Base-by-base conservation (phyloP, 2,797 vertebrate genomes). In the Halcyon badia region DNA sequence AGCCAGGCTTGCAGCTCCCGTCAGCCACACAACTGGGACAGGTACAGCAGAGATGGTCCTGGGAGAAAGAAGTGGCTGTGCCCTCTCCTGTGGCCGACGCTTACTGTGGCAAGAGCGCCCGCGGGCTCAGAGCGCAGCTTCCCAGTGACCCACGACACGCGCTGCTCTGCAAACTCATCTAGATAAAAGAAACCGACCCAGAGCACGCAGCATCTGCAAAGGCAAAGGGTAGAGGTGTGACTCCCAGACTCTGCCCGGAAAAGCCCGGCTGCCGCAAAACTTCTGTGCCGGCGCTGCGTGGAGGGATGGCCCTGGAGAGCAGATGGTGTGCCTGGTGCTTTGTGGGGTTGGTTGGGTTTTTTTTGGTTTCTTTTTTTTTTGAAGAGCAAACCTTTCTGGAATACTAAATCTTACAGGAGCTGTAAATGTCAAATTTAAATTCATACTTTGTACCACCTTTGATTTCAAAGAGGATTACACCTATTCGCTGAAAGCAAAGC, bases 401-500 rank as follows among this genome's bases (percentile, higher is more conserved):
- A 98, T 97, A 97, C 94, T 92, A 98, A 98, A 98, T 98, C 98
- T 98, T 98, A 98, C 98, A 89, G 91, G 98, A 97, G 98, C 97
- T 97, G 97, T 98, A 98, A 98, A 98, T 98, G 98, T 98, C 98
- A 98, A 98, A 98, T 99, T 99, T 99, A 99, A 98, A 99, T 99
- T 99, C 99, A 99, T 99, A 99, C 98, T 98, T 98, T 98, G 98
- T 98, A 98, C 98, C 98, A 99, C 99, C 99, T 99, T 99, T 99
- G 99, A 99, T 99, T 99, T 99, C 99, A 98, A 99, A 99, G 99
- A 98, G 99, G 99, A 99, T 99, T 99, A 99, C 99, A 99, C 99
- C 99, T 99, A 98, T 98, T 99, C 96, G 98, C 99, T 99, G 98
- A 99, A 98, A 98, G 98, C 98, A 97, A 64, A 98, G 96, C 98